Percentiles rank a stretch among this genome's conserved stretches.
phyloP scores from a whole-genome alignment of 2,113 vertebrate genomes.

The Prunella fulvescens region DNA sequence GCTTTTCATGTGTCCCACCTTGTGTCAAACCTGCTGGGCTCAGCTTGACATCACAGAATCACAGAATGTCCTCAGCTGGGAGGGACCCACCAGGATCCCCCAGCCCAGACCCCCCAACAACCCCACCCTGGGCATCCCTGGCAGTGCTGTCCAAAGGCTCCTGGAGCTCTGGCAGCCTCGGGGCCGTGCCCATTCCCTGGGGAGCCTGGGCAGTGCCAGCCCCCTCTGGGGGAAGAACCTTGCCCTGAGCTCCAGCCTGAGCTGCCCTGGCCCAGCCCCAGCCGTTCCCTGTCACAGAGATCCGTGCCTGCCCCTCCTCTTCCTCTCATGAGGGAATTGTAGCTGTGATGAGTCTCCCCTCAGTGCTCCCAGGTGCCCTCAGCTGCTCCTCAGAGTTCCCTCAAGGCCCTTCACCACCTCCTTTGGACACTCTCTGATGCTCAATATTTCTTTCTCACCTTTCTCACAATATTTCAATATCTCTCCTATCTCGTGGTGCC shows the following conservation, averaged over 20 bases:
- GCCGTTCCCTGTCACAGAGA: too few species aligned
- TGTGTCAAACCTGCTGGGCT: not conserved
- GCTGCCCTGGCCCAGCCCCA: not conserved
- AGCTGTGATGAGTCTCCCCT: not conserved
- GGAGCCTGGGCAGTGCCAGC: not conserved
- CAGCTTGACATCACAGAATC: not conserved
- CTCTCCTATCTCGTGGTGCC: not conserved
- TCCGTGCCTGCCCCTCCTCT: not conserved
- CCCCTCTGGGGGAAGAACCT: not conserved
- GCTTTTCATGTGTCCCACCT: not conserved
- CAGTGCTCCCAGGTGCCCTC: not conserved
- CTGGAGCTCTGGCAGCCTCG: not conserved
- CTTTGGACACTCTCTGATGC: not conserved
- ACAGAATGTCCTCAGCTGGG: not conserved
- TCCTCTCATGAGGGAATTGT: not conserved
- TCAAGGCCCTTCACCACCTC: not conserved
- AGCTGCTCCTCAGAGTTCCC: not conserved
- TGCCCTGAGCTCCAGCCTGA: not conserved
- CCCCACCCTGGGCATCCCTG: not conserved
- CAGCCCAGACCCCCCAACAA: rapidly evolving
- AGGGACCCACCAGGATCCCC: not conserved
- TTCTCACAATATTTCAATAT: not conserved
- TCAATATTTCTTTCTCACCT: too few species aligned
- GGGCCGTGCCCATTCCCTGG: not conserved
- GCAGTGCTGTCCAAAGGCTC: not conserved